Evolutionary conservation across 2,113 vertebrate species (phyloP), one percentile per base, ranked within the genome.

Genomic region (Larimichthys polyactis): DNA sequence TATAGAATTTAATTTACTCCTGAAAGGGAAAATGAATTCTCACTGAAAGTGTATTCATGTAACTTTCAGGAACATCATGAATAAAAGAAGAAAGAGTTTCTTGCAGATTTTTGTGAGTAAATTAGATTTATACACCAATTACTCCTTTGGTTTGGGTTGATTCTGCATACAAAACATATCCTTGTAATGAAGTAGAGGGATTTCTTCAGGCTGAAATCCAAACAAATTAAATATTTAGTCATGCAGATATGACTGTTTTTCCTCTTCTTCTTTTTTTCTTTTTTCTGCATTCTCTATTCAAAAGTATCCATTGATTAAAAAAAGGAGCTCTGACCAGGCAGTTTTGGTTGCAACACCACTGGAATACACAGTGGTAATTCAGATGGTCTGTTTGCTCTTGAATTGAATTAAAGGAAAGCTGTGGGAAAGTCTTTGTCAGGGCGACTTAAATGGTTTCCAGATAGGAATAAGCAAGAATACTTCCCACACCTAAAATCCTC

Each of bases 1-100:
- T 60, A 73, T n/a, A 52, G 60, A 77, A 78, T 86, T 85, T 86
- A 68, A 88, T 89, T 89, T 78, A 64, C 57, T 77, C 76, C 75
- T 71, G 49, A 79, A 73, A 59, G 65, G 65, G 9, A 49, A 74
- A 85, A 67, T 75, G 2, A 77, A 77, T 77, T 85, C 66, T 43
- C 59, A 44, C 59, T 75, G 8, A 0, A 72, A 85, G 83, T n/a
- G 15, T 43, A 73, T 78, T 85, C 74, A 79, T 4, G 22, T 66
- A 81, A 86, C 77, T 88, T 90, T 80, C 32, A 77, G 58, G 73
- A 87, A 68, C 54, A 57, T 55, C 19, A 58, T 71, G 24, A 79
- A 85, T 54, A 70, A 74, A 65, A 75, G 36, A 85, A 83, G 12
- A 62, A 51, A 74, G 16, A 27, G n/a, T 52, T 16, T 40, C 3